Conservation (phyloP, 2,888 invertebrate species). For the Clistopyga incitator region DNA sequence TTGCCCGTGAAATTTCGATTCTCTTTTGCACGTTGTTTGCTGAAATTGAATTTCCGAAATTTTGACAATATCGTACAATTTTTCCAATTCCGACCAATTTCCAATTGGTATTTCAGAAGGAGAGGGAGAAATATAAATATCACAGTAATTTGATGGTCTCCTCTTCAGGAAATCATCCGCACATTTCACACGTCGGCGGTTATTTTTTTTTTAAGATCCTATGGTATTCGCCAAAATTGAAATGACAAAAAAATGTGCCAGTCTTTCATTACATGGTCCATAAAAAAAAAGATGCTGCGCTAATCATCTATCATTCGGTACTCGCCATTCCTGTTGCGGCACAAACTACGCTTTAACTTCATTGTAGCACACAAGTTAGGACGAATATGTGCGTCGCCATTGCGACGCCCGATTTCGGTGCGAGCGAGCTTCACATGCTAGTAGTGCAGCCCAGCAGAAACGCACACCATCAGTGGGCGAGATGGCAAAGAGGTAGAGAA, state of each 20-base stretch:
- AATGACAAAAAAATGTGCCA: background rate
- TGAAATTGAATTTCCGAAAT: background rate
- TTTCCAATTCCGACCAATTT: too few relatives aligned
- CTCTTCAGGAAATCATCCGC: too few relatives aligned
- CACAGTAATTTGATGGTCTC: too few relatives aligned
- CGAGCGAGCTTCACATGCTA: slow-evolving; percentile 50
- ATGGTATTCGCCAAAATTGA: background rate
- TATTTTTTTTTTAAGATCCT: background rate
- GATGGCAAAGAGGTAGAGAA: slow-evolving; percentile 12
- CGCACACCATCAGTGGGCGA: slow-evolving; percentile 2
- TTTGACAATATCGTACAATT: too few relatives aligned
- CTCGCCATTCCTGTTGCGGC: background rate
- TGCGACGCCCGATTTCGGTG: slow-evolving; percentile 39
- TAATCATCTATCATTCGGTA: background rate
- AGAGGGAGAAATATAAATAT: too few relatives aligned
- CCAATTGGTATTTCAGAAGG: too few relatives aligned
- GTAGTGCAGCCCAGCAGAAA: slow-evolving; percentile 17
- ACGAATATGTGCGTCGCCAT: slow-evolving; percentile 34
- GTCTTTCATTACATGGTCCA: background rate
- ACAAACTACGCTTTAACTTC: background rate
- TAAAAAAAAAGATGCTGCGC: background rate
- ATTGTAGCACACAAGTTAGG: slow-evolving; percentile 5
- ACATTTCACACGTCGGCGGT: background rate
- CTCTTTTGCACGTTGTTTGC: background rate
- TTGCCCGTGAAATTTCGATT: background rate